Evolutionary conservation across 2,888 invertebrate species (phyloP).

Genomic region (Xiphydria camelus): DNA sequence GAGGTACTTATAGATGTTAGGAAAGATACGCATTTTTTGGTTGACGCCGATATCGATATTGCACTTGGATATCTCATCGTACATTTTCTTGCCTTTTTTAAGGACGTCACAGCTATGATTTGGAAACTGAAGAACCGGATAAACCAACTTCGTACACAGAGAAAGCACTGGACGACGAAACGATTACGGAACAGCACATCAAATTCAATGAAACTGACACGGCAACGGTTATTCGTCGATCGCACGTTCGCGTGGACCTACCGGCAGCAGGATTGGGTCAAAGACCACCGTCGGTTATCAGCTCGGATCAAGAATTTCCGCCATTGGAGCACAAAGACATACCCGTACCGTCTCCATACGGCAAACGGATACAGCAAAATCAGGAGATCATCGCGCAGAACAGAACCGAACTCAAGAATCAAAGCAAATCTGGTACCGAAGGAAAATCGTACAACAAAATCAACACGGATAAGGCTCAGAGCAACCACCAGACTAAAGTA

Average conservation of each 20-base stretch:
- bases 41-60: neutral
- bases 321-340: conserved; percentile 47
- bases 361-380: conserved; percentile 34
- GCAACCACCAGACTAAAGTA: conserved; percentile 19
- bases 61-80: too few relatives aligned
- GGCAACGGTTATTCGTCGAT: conserved; percentile 50
- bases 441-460: conserved; percentile 8
- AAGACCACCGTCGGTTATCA: conserved; percentile 70
- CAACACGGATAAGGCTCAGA: conserved; percentile 16
- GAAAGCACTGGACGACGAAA: conserved; percentile 30
- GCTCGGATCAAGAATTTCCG: conserved; percentile 56
- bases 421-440: conserved; percentile 16
- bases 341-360: conserved; percentile 44
- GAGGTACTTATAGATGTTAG: conserved; percentile 55
- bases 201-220: conserved; percentile 49
- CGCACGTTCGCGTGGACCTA: conserved; percentile 65
- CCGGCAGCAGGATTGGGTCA: conserved; percentile 68
- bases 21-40: neutral
- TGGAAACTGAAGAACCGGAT: conserved; percentile 44
- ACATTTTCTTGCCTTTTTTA: too few relatives aligned
- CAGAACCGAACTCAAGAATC: conserved; percentile 19
- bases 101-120: conserved; percentile 53
- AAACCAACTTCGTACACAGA: conserved; percentile 42
- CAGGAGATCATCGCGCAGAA: conserved; percentile 24
- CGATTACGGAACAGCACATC: conserved; percentile 37